phyloP scores from a whole-genome alignment of 2,113 vertebrate species.

The Lophochroa leadbeateri region DNA sequence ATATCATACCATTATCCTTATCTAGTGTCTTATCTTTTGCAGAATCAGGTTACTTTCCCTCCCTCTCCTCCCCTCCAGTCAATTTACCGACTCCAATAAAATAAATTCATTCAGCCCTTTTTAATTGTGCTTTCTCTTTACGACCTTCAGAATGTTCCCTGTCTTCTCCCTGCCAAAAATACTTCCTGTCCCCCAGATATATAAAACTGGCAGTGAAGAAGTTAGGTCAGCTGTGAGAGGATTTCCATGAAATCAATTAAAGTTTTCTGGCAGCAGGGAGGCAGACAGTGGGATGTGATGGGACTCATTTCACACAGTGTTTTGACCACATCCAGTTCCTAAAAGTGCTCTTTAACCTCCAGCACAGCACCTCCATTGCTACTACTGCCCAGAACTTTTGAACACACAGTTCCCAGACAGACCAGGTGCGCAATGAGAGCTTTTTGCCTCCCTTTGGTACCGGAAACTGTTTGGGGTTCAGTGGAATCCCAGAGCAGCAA shows the following conservation, averaged over 20 bases:
- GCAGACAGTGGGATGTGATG: constrained; percentile 24
- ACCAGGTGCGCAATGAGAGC: background rate
- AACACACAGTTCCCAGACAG: constrained; percentile 45
- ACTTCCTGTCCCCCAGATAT: background rate
- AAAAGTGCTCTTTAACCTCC: background rate
- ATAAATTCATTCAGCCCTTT: background rate
- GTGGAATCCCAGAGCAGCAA: background rate
- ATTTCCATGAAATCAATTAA: constrained; percentile 14
- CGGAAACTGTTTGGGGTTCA: background rate
- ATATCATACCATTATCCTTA: background rate
- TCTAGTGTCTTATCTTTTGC: background rate
- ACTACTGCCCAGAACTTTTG: background rate
- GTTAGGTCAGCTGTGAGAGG: constrained; percentile 1
- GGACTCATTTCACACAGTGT: constrained; percentile 18
- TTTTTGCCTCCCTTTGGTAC: background rate
- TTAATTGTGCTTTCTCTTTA: background rate
- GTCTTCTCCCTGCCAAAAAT: constrained; percentile 22
- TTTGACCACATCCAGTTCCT: constrained; percentile 19
- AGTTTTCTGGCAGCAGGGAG: background rate
- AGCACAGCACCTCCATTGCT: background rate
- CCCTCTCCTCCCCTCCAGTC: fast-evolving
- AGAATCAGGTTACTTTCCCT: background rate
- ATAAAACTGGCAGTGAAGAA: background rate
- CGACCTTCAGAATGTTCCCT: background rate
- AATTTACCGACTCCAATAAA: background rate